A percentile compares a stretch with the other conserved stretches of the same genome.
Evolutionary conservation across 1,140 invertebrate species (phyloP).

Genomic region (Zaprionus ornatus): DNA sequence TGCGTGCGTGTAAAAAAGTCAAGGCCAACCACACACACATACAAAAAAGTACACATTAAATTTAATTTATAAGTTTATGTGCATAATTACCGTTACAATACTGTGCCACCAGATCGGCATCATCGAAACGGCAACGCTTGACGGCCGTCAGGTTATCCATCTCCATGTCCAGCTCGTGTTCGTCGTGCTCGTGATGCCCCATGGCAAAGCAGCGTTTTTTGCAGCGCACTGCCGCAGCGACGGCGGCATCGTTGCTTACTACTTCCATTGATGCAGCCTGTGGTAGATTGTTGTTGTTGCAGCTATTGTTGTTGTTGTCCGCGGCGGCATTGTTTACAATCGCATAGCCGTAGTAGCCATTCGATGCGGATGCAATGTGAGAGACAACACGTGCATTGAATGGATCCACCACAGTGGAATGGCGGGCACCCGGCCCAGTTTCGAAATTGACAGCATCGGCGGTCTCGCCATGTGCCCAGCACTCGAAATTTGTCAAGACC

Average conservation of each 20-base stretch:
- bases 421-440: constrained; percentile 32
- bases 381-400: constrained; percentile 75
- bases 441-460: constrained; percentile 61
- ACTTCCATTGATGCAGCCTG: constrained; percentile 43
- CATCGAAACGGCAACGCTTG: constrained; percentile 77
- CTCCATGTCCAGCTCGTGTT: constrained; percentile 37
- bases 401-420: constrained; percentile 55
- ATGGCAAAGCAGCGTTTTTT: constrained; percentile 68
- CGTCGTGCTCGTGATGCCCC: constrained; percentile 15
- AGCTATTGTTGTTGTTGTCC: constrained; percentile 60
- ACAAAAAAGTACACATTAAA: constrained; percentile 41
- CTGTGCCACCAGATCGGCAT: constrained; percentile 71
- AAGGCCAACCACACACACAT: constrained; percentile 45
- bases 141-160: constrained; percentile 57
- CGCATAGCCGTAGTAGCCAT: constrained; percentile 71
- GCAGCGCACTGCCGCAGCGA: constrained; percentile 49
- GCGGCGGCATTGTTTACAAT: constrained; percentile 56
- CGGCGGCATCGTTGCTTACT: constrained; percentile 21
- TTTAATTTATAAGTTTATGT: constrained; percentile 28
- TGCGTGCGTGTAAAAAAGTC: constrained; percentile 45
- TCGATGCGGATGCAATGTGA: constrained; percentile 60
- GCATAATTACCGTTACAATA: constrained; percentile 77
- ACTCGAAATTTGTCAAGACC: constrained; percentile 83
- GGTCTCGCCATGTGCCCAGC: constrained; percentile 78
- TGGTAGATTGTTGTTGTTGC: constrained; percentile 47